Percentiles rank a stretch among this genome's conserved stretches.
Conservation (phyloP, 2,888 invertebrate species). For the Drosophila helvetica region DNA sequence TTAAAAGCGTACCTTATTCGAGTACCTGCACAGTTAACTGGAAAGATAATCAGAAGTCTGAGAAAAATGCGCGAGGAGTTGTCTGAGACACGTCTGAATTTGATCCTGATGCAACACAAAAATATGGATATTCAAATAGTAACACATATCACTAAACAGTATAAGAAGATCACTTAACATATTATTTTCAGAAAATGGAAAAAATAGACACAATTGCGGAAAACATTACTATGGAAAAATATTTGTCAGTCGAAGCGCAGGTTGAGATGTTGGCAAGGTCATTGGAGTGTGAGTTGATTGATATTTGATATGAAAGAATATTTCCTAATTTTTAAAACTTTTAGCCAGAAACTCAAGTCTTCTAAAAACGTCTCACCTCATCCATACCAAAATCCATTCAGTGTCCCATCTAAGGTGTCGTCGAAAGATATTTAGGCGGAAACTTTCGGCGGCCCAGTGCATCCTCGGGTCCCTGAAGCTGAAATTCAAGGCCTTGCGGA, state of each 20-base stretch:
- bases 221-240: background rate
- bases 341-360: constrained; percentile 5
- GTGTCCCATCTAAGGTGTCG: constrained; percentile 21
- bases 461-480: background rate
- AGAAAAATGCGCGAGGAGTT: constrained; percentile 9
- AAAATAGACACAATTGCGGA: constrained; percentile 4
- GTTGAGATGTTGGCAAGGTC: background rate
- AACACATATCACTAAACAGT: background rate
- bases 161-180: background rate
- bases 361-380: background rate
- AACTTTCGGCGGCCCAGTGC: background rate
- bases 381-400: constrained; percentile 9
- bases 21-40: background rate
- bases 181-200: constrained; percentile 5
- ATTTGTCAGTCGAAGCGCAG: background rate
- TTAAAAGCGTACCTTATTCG: too few relatives aligned
- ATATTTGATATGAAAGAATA: background rate
- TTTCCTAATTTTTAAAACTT: background rate
- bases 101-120: constrained; percentile 16
- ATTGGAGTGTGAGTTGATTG: background rate
- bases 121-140: constrained; percentile 3
- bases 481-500: background rate
- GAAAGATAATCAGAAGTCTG: background rate
- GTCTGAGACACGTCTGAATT: constrained; percentile 1
- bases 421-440: constrained; percentile 12